These are phyloP conservation scores for Caenorhabditis zanzibari DNA, from an alignment of 2,888 invertebrate species.

Conservation along the genomic window DNA sequence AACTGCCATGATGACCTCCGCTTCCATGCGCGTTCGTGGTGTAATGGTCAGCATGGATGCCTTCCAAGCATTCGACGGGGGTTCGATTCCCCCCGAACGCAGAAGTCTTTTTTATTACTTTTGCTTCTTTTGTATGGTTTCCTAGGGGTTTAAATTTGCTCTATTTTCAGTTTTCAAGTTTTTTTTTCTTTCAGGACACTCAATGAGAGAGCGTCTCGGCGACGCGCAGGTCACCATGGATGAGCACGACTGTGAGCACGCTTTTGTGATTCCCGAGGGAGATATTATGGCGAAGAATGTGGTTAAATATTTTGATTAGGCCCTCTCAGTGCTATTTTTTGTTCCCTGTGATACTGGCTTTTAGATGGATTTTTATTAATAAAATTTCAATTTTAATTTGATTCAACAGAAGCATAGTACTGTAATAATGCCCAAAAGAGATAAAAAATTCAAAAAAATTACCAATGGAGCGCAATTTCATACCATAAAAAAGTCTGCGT, in stretches of 20 bases:
- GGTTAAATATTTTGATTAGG: conserved; percentile 57
- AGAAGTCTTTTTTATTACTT: background rate
- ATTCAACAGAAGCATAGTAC: background rate
- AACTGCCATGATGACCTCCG: background rate
- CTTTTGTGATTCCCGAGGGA: conserved; percentile 78
- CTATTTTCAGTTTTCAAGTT: too few relatives aligned
- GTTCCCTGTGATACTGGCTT: conserved; percentile 23
- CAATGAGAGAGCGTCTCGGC: conserved; percentile 68
- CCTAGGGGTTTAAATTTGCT: too few relatives aligned
- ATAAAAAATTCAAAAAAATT: background rate
- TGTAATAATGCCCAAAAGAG: background rate
- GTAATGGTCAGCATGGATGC: conserved; percentile 76
- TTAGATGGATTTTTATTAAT: background rate
- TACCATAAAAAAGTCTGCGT: conserved; percentile 65
- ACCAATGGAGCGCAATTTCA: too few relatives aligned
- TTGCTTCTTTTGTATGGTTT: background rate
- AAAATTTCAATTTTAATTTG: background rate
- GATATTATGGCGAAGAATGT: conserved; percentile 74
- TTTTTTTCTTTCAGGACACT: conserved; percentile 46
- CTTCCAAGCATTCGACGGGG: conserved; percentile 76
- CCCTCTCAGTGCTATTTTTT: background rate
- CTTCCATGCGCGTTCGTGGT: conserved; percentile 68
- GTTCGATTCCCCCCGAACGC: conserved; percentile 70
- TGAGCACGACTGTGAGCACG: conserved; percentile 77
- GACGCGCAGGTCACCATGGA: conserved; percentile 72